These are phyloP conservation scores for Autographa gamma DNA, from an alignment of 2,888 invertebrate genomes.

Conservation along the genomic window DNA sequence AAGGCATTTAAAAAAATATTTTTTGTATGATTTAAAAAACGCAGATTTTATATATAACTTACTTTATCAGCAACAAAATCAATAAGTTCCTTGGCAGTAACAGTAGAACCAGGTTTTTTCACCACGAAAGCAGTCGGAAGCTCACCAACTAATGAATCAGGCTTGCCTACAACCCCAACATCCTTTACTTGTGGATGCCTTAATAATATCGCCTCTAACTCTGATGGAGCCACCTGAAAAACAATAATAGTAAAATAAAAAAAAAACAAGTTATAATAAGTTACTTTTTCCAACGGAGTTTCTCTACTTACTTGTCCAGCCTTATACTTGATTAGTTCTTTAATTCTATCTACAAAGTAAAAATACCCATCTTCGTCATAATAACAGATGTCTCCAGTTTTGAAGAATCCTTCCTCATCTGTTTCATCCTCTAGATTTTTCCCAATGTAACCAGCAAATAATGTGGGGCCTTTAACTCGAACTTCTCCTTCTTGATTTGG, in stretches of 20 bases:
- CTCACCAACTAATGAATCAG: conserved; percentile 73
- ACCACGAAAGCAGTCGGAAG: conserved; percentile 79
- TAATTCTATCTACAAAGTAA: conserved; percentile 76
- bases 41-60: background rate
- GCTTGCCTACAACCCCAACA: conserved; percentile 73
- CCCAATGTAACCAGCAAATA: conserved; percentile 76
- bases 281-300: background rate
- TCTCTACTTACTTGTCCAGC: conserved; percentile 72
- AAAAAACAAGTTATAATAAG: background rate
- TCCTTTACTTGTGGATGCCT: conserved; percentile 76
- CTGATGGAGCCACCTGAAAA: conserved; percentile 77
- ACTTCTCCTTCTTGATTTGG: conserved; percentile 76
- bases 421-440: conserved; percentile 65
- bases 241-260: background rate
- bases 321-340: conserved; percentile 81
- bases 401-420: conserved; percentile 77
- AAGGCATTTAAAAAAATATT: no score
- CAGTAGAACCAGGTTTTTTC: conserved; percentile 59
- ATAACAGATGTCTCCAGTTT: conserved; percentile 78
- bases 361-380: conserved; percentile 78
- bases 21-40: no score
- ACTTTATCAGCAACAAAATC: conserved; percentile 71
- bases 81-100: conserved; percentile 72
- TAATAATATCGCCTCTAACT: conserved; percentile 74
- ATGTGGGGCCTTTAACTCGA: conserved; percentile 71